These are phyloP conservation scores for Centrocercus urophasianus DNA, from an alignment of 2,113 vertebrate species.

Conservation along the genomic window DNA sequence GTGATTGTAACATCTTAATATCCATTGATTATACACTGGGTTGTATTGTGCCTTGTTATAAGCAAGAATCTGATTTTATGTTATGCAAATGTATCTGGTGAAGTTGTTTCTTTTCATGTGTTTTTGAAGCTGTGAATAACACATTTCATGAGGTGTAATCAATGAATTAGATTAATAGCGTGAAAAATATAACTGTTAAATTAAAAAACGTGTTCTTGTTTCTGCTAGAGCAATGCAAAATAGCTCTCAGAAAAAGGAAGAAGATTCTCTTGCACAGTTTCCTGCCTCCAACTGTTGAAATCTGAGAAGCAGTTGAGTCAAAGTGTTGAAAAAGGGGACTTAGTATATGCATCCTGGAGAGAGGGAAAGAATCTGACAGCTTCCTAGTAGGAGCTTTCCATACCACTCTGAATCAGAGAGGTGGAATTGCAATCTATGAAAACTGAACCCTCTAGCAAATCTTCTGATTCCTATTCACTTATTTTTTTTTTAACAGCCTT, in stretches of 20 bases:
- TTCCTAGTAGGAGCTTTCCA: not conserved
- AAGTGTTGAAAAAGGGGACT: not conserved
- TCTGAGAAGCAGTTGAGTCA: conserved; percentile 14
- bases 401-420: not conserved
- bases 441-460: not conserved
- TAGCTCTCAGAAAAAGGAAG: not conserved
- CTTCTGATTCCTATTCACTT: not conserved
- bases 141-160: conserved; percentile 3
- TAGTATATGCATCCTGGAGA: not conserved
- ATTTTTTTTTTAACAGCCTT: not conserved
- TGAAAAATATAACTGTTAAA: conserved; percentile 3
- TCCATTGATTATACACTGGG: too few relatives aligned
- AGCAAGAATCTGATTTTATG: not conserved
- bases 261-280: conserved; percentile 22
- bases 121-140: conserved; percentile 13
- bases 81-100: not conserved
- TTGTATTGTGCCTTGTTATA: not conserved
- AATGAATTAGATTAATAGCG: conserved; percentile 7
- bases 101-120: conserved; percentile 2
- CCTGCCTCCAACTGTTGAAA: conserved; percentile 7
- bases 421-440: not conserved
- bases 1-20: too few relatives aligned
- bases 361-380: not conserved
- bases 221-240: conserved; percentile 16
- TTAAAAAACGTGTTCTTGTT: conserved; percentile 11